These are phyloP conservation scores for Scomber colias DNA, from an alignment of 2,113 vertebrate genomes.

Conservation along the genomic window DNA sequence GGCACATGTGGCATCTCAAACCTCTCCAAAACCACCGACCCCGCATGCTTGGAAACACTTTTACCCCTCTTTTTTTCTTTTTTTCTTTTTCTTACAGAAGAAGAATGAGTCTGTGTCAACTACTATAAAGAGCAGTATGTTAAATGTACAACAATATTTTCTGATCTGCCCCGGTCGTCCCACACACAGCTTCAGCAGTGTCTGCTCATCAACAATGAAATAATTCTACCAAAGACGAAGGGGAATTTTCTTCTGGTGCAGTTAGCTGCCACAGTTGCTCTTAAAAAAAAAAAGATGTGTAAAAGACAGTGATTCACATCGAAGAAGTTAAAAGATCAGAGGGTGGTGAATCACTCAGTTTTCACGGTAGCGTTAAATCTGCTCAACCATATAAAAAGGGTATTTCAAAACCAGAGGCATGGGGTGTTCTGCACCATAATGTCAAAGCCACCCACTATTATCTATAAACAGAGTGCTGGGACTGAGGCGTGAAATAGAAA, in stretches of 20 bases:
- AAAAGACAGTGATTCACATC: constrained; percentile 68
- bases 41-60: constrained; percentile 52
- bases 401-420: constrained; percentile 63
- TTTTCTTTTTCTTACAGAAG: constrained; percentile 28
- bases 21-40: constrained; percentile 67
- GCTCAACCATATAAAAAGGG: constrained; percentile 65
- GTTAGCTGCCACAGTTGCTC: constrained; percentile 67
- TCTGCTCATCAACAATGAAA: constrained; percentile 61
- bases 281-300: constrained; percentile 58
- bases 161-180: constrained; percentile 23
- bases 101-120: constrained; percentile 14
- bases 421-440: constrained; percentile 66
- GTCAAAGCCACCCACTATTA: constrained; percentile 69
- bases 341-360: constrained; percentile 71
- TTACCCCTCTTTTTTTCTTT: constrained; percentile 32
- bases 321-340: constrained; percentile 73
- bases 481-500: constrained; percentile 74
- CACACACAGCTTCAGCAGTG: constrained; percentile 34
- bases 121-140: constrained; percentile 15
- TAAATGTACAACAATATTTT: constrained; percentile 38
- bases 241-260: constrained; percentile 24
- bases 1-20: constrained; percentile 68
- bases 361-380: constrained; percentile 68
- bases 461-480: constrained; percentile 67
- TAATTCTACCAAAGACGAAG: constrained; percentile 45